Percentiles rank a stretch among this genome's conserved stretches.
phyloP scores from a whole-genome alignment of 1,140 invertebrate species.

The Ceratina calcarata region DNA sequence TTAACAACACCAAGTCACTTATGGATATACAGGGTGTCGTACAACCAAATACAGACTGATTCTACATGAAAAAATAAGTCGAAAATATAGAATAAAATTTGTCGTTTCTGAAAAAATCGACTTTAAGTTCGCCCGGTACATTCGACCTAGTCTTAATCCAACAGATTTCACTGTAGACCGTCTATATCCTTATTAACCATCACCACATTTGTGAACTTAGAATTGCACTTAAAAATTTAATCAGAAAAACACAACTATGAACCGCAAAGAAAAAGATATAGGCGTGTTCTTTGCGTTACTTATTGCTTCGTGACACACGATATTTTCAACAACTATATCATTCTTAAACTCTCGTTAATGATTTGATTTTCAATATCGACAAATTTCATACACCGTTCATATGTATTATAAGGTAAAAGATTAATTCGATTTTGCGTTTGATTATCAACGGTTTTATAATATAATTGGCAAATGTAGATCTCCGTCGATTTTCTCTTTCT shows the following conservation, averaged over 20 bases:
- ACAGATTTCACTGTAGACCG: no score
- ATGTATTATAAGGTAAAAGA: neutral
- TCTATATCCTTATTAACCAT: neutral
- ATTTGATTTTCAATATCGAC: neutral
- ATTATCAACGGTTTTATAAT: neutral
- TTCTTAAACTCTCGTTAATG: neutral
- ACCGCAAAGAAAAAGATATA: neutral
- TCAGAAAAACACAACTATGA: neutral
- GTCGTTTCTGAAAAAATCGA: no score
- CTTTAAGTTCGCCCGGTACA: no score
- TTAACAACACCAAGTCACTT: no score
- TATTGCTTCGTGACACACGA: neutral
- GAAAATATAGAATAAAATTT: no score
- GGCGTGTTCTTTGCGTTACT: neutral
- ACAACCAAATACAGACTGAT: no score
- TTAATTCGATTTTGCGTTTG: neutral
- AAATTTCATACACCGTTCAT: no score
- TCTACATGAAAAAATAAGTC: no score
- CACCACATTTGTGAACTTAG: no score
- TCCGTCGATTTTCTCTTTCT: slow-evolving; percentile 9
- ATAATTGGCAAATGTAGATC: slow-evolving; percentile 35
- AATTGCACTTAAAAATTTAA: no score
- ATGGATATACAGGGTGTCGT: no score
- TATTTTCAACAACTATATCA: neutral
- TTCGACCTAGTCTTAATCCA: no score